A percentile compares a stretch with the other conserved stretches of the same genome.
Conservation (phyloP, 2,797 vertebrate genomes). For the Dipus sagitta region DNA sequence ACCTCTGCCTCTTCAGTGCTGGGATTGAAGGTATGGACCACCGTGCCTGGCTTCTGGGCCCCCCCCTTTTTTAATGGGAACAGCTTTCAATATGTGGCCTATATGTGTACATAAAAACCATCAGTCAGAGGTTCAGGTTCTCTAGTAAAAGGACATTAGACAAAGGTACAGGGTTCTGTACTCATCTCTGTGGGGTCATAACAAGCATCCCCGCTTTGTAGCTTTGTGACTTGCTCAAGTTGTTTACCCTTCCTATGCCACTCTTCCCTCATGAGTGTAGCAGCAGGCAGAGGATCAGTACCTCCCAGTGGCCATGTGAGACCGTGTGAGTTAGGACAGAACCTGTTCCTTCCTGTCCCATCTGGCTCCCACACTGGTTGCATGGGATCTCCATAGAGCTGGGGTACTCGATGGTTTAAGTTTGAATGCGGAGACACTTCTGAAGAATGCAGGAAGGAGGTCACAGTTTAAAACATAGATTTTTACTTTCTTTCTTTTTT, state of each 20-base stretch:
- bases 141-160: background rate
- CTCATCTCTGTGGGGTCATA: background rate
- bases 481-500: too few relatives aligned
- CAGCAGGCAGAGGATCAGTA: too few relatives aligned
- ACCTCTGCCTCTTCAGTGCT: too few relatives aligned
- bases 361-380: background rate
- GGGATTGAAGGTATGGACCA: too few relatives aligned
- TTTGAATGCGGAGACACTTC: conserved; percentile 5
- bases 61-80: too few relatives aligned
- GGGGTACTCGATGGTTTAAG: background rate
- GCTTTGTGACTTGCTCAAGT: background rate
- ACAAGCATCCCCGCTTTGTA: background rate
- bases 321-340: background rate
- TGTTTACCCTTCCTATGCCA: background rate
- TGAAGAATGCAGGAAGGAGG: background rate
- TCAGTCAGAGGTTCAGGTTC: background rate
- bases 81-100: background rate
- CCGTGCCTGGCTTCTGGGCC: too few relatives aligned
- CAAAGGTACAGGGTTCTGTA: background rate
- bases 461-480: background rate
- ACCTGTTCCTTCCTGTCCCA: background rate
- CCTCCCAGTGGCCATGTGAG: background rate
- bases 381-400: background rate
- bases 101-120: background rate
- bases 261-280: background rate